Percentiles rank a stretch among this genome's conserved stretches.
Evolutionary conservation across 2,797 vertebrate species (phyloP).

Genomic region (Acanthornis magna): DNA sequence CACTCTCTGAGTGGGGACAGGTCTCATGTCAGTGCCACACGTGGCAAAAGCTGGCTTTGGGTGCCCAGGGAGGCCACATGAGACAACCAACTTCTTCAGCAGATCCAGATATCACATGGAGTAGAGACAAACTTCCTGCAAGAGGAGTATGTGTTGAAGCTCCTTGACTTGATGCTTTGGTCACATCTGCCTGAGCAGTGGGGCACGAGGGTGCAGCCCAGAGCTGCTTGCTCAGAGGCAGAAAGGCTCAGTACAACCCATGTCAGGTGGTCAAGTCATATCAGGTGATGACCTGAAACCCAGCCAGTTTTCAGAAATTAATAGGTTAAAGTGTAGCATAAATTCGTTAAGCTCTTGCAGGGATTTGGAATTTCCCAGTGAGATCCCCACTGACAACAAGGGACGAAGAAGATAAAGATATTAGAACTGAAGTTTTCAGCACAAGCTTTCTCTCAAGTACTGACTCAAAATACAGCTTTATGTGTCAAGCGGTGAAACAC

Average conservation of each 20-base stretch:
- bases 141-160: not conserved
- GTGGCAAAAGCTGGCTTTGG: not conserved
- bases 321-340: not conserved
- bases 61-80: not conserved
- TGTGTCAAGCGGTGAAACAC: not conserved
- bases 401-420: conserved; percentile 40
- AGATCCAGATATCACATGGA: not conserved
- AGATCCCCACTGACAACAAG: not conserved
- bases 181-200: not conserved
- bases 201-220: not conserved
- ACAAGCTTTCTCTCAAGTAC: conserved; percentile 15
- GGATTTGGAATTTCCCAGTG: conserved; percentile 39
- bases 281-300: not conserved
- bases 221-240: not conserved
- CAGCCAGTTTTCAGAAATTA: not conserved
- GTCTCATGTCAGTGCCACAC: not conserved
- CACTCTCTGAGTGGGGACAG: accelerated
- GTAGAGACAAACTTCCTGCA: not conserved
- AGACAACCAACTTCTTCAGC: not conserved
- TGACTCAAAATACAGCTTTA: conserved; percentile 26
- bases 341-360: not conserved
- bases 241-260: not conserved
- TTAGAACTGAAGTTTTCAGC: conserved; percentile 31
- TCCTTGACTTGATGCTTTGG: not conserved
- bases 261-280: not conserved